Base-by-base conservation (phyloP, 1,140 invertebrate genomes). In the Armadillidium nasatum region DNA sequence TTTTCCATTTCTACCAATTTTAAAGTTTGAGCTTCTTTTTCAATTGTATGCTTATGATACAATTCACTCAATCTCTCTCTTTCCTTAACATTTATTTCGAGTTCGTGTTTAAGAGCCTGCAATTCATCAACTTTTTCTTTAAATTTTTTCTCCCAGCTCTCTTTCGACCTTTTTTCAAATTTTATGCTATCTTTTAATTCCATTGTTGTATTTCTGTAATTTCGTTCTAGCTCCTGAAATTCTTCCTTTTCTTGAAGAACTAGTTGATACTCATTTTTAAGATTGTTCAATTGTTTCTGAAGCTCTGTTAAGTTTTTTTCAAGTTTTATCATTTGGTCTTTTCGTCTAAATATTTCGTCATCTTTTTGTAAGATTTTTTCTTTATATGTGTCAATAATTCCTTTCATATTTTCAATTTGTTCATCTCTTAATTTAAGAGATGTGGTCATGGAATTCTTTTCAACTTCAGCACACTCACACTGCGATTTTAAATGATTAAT, bases 81-180 rank as follows among this genome's bases (percentile, higher is more conserved):
- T 15, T 15, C 50, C 19, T 60, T 60, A 60, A 60, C 50, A 60
- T 60, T 60, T 60, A 15, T 19, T 60, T 60, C 19, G 19, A 60
- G 50, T 60, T 60, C 11, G 4, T 60, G 50, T 60, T 60, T 60
- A 60, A 19, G 11, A 60, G 11, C 19, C 1, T 13, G 1, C 7
- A 60, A 60, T 60, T 60, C 50, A 13, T 15, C 11, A 13, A 60
- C 11, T 60, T 13, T 60, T 15, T 60, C 50, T 60, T 60, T 60
- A 19, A 1, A 60, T 44, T 76, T 79, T 68, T 44, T 72, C 74
- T 74, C 77, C 19, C 70, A 60, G 54, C 50, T 81, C 66, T 74
- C 76, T 74, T 72, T 81, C 19, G 75, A 54, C 67, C 72, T 80
- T 44, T 67, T 78, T 68, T 80, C 81, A 43, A 72, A 79, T 68